Percentiles rank a stretch among this genome's conserved stretches.
Evolutionary conservation across 2,113 vertebrate genomes (phyloP).

Genomic region (Penelope pileata): DNA sequence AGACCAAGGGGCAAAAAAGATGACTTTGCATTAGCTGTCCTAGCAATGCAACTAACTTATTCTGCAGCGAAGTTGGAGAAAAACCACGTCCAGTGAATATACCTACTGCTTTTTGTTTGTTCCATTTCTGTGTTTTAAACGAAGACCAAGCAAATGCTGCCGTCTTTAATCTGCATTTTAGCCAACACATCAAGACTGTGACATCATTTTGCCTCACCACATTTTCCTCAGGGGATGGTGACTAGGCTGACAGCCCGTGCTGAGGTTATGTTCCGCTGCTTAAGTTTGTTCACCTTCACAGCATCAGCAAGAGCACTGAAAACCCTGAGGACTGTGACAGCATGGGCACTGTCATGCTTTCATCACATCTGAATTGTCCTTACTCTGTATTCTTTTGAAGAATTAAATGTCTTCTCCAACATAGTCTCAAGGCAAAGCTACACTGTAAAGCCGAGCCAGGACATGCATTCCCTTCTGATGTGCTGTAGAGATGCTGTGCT

Average conservation of each 20-base stretch:
- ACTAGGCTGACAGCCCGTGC: background rate
- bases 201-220: background rate
- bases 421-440: background rate
- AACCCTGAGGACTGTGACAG: background rate
- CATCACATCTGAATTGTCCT: background rate
- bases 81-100: background rate
- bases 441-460: background rate
- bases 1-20: background rate
- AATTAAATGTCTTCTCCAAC: background rate
- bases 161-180: background rate
- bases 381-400: background rate
- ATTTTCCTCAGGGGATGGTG: background rate
- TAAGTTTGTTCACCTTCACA: background rate
- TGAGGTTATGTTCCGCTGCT: background rate
- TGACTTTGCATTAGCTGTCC: conserved; percentile 1
- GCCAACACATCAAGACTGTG: background rate
- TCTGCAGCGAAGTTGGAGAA: background rate
- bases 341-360: background rate
- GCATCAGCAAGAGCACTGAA: background rate
- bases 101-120: background rate
- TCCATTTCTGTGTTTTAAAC: background rate
- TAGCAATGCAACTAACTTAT: background rate
- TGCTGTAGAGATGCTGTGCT: background rate
- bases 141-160: background rate
- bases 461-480: background rate